Conservation (phyloP, 2,888 invertebrate genomes). For the Limnephilus marmoratus region DNA sequence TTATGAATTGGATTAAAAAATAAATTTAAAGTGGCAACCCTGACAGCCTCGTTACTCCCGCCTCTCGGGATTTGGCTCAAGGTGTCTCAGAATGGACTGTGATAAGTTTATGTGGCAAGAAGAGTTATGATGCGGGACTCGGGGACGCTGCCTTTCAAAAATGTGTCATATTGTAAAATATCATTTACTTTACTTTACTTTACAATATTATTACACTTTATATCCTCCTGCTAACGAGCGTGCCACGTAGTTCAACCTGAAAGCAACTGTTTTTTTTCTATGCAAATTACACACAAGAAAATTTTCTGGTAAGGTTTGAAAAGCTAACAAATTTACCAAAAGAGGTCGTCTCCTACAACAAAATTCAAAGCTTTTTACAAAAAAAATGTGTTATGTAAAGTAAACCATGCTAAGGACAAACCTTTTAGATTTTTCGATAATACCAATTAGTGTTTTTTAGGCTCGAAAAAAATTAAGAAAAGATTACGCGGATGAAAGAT, state of each 20-base stretch:
- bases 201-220: neutral
- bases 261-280: neutral
- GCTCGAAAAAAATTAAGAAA: too few species aligned
- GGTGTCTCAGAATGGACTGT: constrained; percentile 27
- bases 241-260: neutral
- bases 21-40: neutral
- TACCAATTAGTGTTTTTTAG: too few species aligned
- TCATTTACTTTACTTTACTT: neutral
- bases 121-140: neutral
- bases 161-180: neutral
- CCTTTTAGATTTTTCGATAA: too few species aligned
- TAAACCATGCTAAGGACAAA: too few species aligned
- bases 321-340: neutral
- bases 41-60: neutral
- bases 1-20: too few species aligned
- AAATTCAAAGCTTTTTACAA: too few species aligned
- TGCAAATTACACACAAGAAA: neutral
- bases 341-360: too few species aligned
- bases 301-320: neutral
- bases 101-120: constrained; percentile 16
- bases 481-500: too few species aligned
- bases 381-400: too few species aligned
- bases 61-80: neutral
- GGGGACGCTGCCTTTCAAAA: neutral
- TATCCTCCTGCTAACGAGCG: neutral